Percentiles rank a stretch among this genome's conserved stretches.
Conservation (phyloP, 2,113 vertebrate species). For the Myodes glareolus region DNA sequence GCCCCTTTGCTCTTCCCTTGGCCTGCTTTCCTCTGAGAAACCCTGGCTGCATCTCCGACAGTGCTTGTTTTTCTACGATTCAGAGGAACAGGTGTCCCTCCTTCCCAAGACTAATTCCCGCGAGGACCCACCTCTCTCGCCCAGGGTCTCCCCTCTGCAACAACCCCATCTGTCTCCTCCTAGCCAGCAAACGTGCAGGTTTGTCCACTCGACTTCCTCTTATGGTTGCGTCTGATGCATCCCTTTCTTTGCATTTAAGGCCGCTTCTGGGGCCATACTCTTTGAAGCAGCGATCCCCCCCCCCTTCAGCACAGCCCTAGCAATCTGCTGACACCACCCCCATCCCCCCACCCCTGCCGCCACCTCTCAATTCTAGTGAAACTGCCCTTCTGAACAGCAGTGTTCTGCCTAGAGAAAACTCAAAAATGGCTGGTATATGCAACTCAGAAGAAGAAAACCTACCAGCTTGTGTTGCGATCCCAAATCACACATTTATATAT, state of each 20-base stretch:
- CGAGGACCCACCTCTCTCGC: background rate
- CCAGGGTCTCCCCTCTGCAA: background rate
- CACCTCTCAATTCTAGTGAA: background rate
- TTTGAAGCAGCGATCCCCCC: background rate
- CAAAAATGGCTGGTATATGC: background rate
- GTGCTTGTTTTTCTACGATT: background rate
- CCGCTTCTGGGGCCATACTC: background rate
- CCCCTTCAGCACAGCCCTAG: background rate
- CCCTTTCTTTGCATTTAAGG: background rate
- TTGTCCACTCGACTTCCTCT: background rate
- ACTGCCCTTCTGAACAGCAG: slow-evolving; percentile 21
- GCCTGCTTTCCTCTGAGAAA: background rate
- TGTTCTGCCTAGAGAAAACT: slow-evolving; percentile 1
- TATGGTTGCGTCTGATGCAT: background rate
- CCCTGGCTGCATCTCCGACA: background rate
- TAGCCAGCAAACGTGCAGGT: background rate
- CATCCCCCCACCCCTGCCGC: too few species aligned
- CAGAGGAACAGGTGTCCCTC: slow-evolving; percentile 46
- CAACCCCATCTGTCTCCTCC: background rate
- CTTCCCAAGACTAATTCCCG: background rate
- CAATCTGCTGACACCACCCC: background rate
- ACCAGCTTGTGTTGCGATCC: background rate
- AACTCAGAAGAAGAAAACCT: background rate
- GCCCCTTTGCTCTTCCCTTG: background rate
- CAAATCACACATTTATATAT: background rate